Evolutionary conservation across 92 coral and sea anemone species (phyloP), one percentile per base, ranked within the genome.

Genomic region (Blastomussa wellsi): DNA sequence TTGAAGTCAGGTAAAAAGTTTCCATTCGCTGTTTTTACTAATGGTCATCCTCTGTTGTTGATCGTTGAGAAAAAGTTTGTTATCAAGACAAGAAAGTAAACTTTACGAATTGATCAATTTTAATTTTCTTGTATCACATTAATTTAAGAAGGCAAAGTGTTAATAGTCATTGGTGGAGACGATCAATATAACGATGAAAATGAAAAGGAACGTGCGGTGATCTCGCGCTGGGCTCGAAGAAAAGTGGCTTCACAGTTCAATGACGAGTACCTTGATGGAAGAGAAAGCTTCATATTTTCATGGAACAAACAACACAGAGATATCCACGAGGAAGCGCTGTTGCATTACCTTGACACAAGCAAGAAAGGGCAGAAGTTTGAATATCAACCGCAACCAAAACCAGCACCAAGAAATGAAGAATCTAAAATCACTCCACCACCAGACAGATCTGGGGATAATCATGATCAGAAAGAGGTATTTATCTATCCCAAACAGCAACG

Each of bases 101-200:
- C n/a, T n/a, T 48, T 7, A 48, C 53, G 6, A 33, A 8, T 68
- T 35, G 22, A 35, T 32, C 5, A 32, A 13, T 35, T 1, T 1
- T 65, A 5, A 0, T 2, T 7, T 66, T 12, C 1, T 80, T 32
- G 3, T 28, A 17, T 10, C 26, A 20, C n/a, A n/a, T n/a, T n/a
- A n/a, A n/a, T 22, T 52, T 13, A 7, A 89, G 92, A 24, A 22
- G 78, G 53, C 39, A 87, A 87, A 86, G 90, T 86, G 36, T 80
- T 89, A 78, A 74, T 89, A 22, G 92, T 89, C 69, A 85, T 89
- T 22, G 91, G 92, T 29, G 92, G 92, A 32, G 92, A 89, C 79
- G 73, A 72, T 10, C 57, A 79, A 16, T 89, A 89, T 86, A 85
- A 29, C 16, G 75, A 71, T 60, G 64, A 85, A 47, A 82, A 89